A percentile compares a stretch with the other conserved stretches of the same genome.
These are phyloP conservation scores for Agrotis clavis DNA, from an alignment of 2,888 invertebrate genomes.

Conservation along the genomic window DNA sequence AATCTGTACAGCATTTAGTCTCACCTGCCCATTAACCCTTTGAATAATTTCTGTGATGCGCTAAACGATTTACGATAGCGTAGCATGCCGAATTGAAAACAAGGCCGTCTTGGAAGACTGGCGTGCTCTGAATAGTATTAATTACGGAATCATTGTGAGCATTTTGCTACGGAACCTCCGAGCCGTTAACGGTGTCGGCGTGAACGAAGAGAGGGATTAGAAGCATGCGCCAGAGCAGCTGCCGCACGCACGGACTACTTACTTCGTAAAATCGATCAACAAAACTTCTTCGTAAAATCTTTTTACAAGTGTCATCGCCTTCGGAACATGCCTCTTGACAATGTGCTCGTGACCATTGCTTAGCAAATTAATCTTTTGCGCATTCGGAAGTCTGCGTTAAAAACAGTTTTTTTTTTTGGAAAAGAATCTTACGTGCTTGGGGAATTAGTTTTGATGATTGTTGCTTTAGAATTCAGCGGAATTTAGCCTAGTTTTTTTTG, in stretches of 20 bases:
- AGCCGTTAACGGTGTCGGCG: slow-evolving; percentile 78
- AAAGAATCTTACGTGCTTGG: slow-evolving; percentile 37
- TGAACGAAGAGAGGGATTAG: slow-evolving; percentile 75
- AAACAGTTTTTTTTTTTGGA: slow-evolving; percentile 42
- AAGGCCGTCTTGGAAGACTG: slow-evolving; percentile 84
- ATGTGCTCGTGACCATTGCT: slow-evolving; percentile 60
- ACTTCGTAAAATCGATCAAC: slow-evolving; percentile 68
- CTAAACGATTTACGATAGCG: slow-evolving; percentile 87
- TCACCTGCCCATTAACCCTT: slow-evolving; percentile 83
- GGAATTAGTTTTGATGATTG: slow-evolving; percentile 27
- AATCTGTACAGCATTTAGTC: slow-evolving; percentile 80
- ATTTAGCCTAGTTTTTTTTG: slow-evolving; percentile 47
- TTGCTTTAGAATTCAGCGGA: slow-evolving; percentile 27
- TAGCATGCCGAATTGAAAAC: slow-evolving; percentile 86
- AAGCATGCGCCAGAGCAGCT: slow-evolving; percentile 80
- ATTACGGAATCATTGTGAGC: slow-evolving; percentile 83
- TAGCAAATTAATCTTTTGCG: slow-evolving; percentile 63
- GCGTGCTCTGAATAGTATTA: slow-evolving; percentile 85
- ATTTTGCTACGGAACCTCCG: slow-evolving; percentile 80
- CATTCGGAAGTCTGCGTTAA: slow-evolving; percentile 41
- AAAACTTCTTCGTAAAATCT: slow-evolving; percentile 64
- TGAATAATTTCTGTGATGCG: slow-evolving; percentile 77
- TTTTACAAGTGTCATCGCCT: slow-evolving; percentile 67
- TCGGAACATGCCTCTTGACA: slow-evolving; percentile 51
- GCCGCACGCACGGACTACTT: slow-evolving; percentile 74